These are phyloP conservation scores for Heliconius hewitsoni DNA, from an alignment of 1,140 invertebrate genomes.

Conservation along the genomic window DNA sequence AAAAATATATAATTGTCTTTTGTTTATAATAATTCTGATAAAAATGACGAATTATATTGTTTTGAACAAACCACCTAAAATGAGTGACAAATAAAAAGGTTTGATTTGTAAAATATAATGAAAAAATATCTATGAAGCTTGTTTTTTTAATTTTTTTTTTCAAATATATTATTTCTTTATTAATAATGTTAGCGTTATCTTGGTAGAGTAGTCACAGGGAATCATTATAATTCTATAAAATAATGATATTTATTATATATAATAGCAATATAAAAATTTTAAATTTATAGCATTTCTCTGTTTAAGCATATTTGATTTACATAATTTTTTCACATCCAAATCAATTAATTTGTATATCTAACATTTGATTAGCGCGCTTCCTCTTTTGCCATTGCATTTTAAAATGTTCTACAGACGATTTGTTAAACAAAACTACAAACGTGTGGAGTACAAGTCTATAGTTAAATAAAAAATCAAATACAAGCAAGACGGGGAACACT, in stretches of 20 bases:
- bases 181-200: background rate
- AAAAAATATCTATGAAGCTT: no score
- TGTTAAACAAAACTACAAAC: conserved; percentile 25
- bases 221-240: background rate
- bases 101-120: no score
- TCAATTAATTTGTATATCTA: background rate
- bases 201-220: background rate
- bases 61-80: no score
- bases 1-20: no score
- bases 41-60: no score
- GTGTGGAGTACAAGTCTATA: conserved; percentile 23
- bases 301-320: no score
- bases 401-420: conserved; percentile 20
- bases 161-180: background rate
- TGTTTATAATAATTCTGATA: no score
- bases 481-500: background rate
- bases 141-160: no score
- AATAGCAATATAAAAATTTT: background rate
- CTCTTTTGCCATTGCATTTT: conserved; percentile 12
- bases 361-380: background rate
- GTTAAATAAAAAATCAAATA: conserved; percentile 14
- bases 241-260: background rate
- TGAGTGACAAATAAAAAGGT: no score
- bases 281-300: no score
- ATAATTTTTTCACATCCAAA: background rate